A percentile compares a stretch with the other conserved stretches of the same genome.
These are phyloP conservation scores for Anaspis maculata DNA, from an alignment of 2,888 invertebrate genomes.

Conservation along the genomic window DNA sequence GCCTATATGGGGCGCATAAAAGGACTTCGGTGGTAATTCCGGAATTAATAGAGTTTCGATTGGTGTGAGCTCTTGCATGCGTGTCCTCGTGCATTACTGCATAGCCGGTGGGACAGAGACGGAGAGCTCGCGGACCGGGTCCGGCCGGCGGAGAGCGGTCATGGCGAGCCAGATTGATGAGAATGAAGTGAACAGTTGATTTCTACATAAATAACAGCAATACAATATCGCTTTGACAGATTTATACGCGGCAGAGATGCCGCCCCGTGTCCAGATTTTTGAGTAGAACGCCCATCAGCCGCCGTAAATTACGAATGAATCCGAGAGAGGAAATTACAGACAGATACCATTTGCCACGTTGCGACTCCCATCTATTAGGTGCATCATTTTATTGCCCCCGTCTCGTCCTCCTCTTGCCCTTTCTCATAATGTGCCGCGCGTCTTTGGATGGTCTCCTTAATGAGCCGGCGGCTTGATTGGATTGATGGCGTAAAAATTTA, in stretches of 20 bases:
- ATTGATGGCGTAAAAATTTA: too few relatives aligned
- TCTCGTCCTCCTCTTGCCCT: too few relatives aligned
- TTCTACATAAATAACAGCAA: slow-evolving; percentile 44
- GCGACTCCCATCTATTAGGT: slow-evolving; percentile 14
- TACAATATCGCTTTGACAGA: slow-evolving; percentile 43
- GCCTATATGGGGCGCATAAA: too few relatives aligned
- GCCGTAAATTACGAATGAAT: slow-evolving; percentile 34
- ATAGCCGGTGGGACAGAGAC: slow-evolving; percentile 7
- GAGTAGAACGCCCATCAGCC: slow-evolving; percentile 38
- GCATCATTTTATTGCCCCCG: slow-evolving; percentile 15
- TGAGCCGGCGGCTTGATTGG: too few relatives aligned
- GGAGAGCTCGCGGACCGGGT: slow-evolving; percentile 10
- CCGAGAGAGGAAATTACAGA: slow-evolving; percentile 27
- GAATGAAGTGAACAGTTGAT: slow-evolving; percentile 42
- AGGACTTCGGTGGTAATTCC: too few relatives aligned
- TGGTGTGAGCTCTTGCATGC: too few relatives aligned
- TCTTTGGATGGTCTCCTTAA: too few relatives aligned
- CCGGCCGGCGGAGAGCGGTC: too few relatives aligned
- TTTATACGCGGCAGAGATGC: slow-evolving; percentile 40
- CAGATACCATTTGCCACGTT: slow-evolving; percentile 28
- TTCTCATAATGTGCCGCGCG: too few relatives aligned
- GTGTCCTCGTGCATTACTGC: too few relatives aligned
- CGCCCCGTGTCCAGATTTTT: slow-evolving; percentile 39
- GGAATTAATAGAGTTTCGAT: too few relatives aligned
- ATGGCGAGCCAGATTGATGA: slow-evolving; percentile 37